Base-by-base conservation (phyloP, 2,888 invertebrate genomes). In the Eledone cirrhosa region DNA sequence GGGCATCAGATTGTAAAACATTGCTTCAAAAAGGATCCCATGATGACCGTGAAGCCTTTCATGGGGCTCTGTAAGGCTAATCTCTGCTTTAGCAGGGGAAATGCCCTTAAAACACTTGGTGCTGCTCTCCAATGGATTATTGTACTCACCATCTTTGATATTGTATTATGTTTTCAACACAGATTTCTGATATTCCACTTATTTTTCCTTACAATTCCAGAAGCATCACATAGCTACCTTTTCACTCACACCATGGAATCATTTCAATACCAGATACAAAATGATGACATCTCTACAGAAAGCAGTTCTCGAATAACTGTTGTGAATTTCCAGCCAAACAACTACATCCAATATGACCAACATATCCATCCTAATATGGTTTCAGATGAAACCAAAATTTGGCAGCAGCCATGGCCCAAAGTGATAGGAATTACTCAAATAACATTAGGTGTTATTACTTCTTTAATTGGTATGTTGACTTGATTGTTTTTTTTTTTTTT, bases 381-480 rank as follows among this genome's bases (percentile, higher is more conserved):
- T 27, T 48, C 47, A 3, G 76, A 76, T 29, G 76, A 76, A 27
- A 48, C 47, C 16, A 76, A 76, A 27, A 76, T 76, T 76, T 76
- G 76, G 76, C 48, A 48, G 29, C 76, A 76, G 24, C 76, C 76
- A 13, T 85, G 85, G 85, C 86, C 86, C 0, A 82, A 79, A 53
- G 78, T 80, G 27, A 84, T 86, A 69, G 86, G 86, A 13, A 79
- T 84, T 27, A 80, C 84, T 8, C 84, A 84, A 65, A 84, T 86
- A 29, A 48, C 82, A 24, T 78, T 74, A 78, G 86, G 85, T n/a
- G 77, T 84, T 65, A 67, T 86, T 16, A 81, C 84, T 14, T 79
- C 82, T 33, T 79, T 83, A 19, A 75, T 86, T 53, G 85, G 86
- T 86, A 82, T 41, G 77, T 81, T 22, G 16, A 76, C 8, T 41